Evolutionary conservation across 1,140 invertebrate species (phyloP), one percentile per base, ranked within the genome.

Genomic region (Anagrus nilaparvatae): DNA sequence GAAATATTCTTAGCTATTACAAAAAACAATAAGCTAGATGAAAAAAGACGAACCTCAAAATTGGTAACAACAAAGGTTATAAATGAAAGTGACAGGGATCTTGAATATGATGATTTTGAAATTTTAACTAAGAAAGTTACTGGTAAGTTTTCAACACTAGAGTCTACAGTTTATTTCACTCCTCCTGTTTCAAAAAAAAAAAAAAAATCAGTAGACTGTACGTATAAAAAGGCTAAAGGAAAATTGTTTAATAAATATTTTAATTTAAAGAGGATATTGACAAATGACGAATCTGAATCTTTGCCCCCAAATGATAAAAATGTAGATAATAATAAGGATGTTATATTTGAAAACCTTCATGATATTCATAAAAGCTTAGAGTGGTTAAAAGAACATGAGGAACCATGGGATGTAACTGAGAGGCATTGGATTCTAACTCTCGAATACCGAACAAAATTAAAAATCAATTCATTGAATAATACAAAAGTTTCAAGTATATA

Each of bases 311-410:
- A n/a, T n/a, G n/a, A n/a, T n/a, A n/a, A n/a, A n/a, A n/a, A n/a
- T n/a, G n/a, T n/a, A n/a, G n/a, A n/a, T n/a, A n/a, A n/a, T n/a
- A n/a, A n/a, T n/a, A n/a, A n/a, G n/a, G n/a, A n/a, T n/a, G n/a
- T n/a, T n/a, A n/a, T n/a, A n/a, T n/a, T 44, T n/a, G 16, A 18
- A 28, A 5, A 28, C 29, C 19, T 3, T 40, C 30, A 24, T 16
- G 30, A 45, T 17, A 31, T 45, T 16, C 23, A n/a, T 14, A n/a
- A 9, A 27, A 47, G 46, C 29, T 35, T 43, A 20, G 14, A 21
- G 2, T 47, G 46, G 47, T n/a, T 49, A 17, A 21, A 40, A 10
- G 34, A 49, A 20, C 44, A 45, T 20, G 27, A 7, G 13, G 43
- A 49, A 20, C 47, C 47, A 19, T 43, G 37, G 34, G 29, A 45